Conservation (phyloP, 2,797 vertebrate genomes). For the Lophius americanus region DNA sequence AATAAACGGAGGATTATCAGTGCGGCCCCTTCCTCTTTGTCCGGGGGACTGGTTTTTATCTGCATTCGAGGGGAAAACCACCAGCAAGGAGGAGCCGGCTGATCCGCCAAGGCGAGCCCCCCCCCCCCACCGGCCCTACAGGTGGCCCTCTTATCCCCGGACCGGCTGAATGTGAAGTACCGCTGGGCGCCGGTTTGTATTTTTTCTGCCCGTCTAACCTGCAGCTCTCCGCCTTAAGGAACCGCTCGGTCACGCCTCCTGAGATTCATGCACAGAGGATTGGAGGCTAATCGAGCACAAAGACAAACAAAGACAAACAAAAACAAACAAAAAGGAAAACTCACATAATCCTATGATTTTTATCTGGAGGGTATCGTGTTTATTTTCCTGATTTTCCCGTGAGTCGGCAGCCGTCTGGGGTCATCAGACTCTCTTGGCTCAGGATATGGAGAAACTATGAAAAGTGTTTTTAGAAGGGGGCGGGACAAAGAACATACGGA, state of each 20-base stretch:
- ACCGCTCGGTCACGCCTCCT: slow-evolving; percentile 2
- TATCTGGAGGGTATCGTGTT: too few relatives aligned
- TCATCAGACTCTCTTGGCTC: background rate
- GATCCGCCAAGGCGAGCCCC: slow-evolving; percentile 22
- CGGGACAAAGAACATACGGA: slow-evolving; percentile 28
- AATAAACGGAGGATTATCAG: slow-evolving; percentile 29
- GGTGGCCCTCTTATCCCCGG: slow-evolving; percentile 42
- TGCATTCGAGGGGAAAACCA: slow-evolving; percentile 11
- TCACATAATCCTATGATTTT: too few relatives aligned
- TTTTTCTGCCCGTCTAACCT: slow-evolving; percentile 1
- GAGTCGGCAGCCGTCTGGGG: too few relatives aligned
- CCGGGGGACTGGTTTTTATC: slow-evolving; percentile 9
- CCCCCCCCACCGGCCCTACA: slow-evolving; percentile 7
- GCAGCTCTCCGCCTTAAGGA: slow-evolving; percentile 21
- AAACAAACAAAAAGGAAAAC: too few relatives aligned
- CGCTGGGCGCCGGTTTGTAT: too few relatives aligned
- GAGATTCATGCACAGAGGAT: background rate
- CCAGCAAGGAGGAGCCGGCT: slow-evolving; percentile 31
- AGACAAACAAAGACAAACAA: too few relatives aligned
- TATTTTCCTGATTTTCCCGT: too few relatives aligned
- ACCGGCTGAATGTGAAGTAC: slow-evolving; percentile 1
- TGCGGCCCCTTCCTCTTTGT: slow-evolving; percentile 19
- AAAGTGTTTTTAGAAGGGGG: background rate
- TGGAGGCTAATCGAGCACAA: background rate
- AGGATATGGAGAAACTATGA: background rate